Conservation (phyloP, 2,797 vertebrate genomes). For the Florisuga fusca region DNA sequence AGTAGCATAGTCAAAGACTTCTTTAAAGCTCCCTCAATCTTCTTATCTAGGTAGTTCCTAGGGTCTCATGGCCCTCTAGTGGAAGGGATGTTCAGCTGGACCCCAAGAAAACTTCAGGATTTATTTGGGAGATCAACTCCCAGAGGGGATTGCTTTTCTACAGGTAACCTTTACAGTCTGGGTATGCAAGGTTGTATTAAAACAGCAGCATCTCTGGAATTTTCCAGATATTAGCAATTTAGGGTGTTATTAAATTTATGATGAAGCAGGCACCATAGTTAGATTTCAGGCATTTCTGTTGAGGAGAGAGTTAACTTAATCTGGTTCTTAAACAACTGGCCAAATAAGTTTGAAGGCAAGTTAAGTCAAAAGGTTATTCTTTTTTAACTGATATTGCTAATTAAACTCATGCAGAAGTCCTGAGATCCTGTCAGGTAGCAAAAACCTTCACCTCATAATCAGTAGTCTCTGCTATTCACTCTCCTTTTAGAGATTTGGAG, state of each 20-base stretch:
- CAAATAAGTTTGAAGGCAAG: background rate
- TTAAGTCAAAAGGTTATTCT: background rate
- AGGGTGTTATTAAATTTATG: background rate
- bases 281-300: background rate
- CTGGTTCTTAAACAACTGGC: background rate
- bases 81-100: conserved; percentile 80
- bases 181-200: conserved; percentile 52
- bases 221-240: background rate
- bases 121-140: conserved; percentile 76
- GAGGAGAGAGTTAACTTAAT: background rate
- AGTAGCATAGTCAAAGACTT: conserved; percentile 67
- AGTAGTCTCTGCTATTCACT: conserved; percentile 6
- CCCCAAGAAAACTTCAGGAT: conserved; percentile 75
- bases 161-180: conserved; percentile 79
- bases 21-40: conserved; percentile 78
- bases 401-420: background rate
- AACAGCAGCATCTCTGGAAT: background rate
- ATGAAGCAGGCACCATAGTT: background rate
- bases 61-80: conserved; percentile 79
- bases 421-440: background rate
- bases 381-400: background rate
- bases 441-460: background rate
- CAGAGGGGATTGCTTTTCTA: conserved; percentile 75
- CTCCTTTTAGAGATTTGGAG: background rate
- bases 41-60: conserved; percentile 78